Base-by-base conservation (phyloP, 2,888 invertebrate genomes). In the Caprella mutica region DNA sequence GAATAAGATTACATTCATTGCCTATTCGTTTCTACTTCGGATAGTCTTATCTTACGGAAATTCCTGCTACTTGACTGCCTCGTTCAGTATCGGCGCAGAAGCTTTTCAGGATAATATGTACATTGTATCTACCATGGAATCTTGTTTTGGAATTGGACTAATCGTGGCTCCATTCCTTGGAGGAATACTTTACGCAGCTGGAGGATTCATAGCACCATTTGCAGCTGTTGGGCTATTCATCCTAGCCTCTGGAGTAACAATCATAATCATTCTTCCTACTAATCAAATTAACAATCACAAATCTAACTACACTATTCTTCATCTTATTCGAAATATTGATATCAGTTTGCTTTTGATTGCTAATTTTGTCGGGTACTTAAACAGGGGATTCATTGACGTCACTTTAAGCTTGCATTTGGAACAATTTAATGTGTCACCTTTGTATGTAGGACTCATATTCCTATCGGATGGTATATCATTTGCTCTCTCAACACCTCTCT, bases 111-210 rank as follows among this genome's bases (percentile, higher is more conserved):
- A n/a, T n/a, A n/a, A n/a, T n/a, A n/a, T n/a, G n/a, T n/a, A n/a
- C n/a, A n/a, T n/a, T n/a, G n/a, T n/a, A n/a, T n/a, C n/a, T n/a
- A n/a, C 85, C 0, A 71, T 88, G 44, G 88, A 89, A 73, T 86
- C 91, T 1, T 89, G 86, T 72, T 89, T 89, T 70, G 92, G 92
- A 0, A 65, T 78, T 81, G 68, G 93, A 81, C 77, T 92, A 57
- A 91, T 92, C 58, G 86, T 88, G 1, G 92, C 92, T 0, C 92
- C 92, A 0, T 87, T 87, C 0, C 79, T 93, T 12, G 93, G 93
- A 1, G 91, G 91, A 1, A 83, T 85, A 1, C 76, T 93, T 0
- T 93, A 84, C 71, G 78, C 81, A 70, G 69, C 81, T 8, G 88
- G 87, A 3, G 88, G 88, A 0, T 90, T 84, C 70, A 78, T 80